Base-by-base conservation (phyloP, 2,797 vertebrate species). In the Sus cebifrons region DNA sequence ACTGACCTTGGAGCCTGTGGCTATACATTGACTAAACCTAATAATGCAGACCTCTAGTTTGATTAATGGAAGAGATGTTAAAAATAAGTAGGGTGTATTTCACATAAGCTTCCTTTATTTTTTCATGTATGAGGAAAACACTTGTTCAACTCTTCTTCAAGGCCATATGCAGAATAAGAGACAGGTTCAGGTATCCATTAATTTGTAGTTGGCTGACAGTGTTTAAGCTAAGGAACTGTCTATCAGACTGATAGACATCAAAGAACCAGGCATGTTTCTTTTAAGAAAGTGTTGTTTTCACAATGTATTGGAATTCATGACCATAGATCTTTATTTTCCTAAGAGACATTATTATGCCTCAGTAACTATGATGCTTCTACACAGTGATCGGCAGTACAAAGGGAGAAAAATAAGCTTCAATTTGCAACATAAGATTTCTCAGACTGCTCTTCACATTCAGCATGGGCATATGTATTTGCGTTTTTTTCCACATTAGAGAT, bases 131-230 rank as follows among this genome's bases (percentile, higher is more conserved):
- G 23, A 86, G 32, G 65, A 58, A 92, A 79, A 60, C 10, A 1
- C 10, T 54, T 89, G 36, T 65, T 91, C 77, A 91, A 84, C 23
- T 70, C 27, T 77, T 95, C 83, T 32, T 95, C 21, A 25, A 79
- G 82, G 60, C 44, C 67, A 56, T 70, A 17, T 29, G 70, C 0
- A 65, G 32, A 65, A 88, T 75, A 81, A 64, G 18, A 91, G 9
- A 85, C 49, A 64, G 20, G 54, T 84, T 58, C 25, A 93, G 8
- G 13, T 86, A 79, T 40, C 70, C 2, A 49, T 94, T 74, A 62
- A 60, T 81, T 71, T 96, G 16, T 49, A 84, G 2, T 5, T 70
- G 14, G 2, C 7, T 94, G 73, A 54, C 15, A 71, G 44, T 87
- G 5, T 68, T 74, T 54, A 64, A 44, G 4, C 5, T 73, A 65